Percentiles rank a stretch among this genome's conserved stretches.
Evolutionary conservation across 2,888 invertebrate genomes (phyloP).

Genomic region (Rhogogaster chlorosoma): DNA sequence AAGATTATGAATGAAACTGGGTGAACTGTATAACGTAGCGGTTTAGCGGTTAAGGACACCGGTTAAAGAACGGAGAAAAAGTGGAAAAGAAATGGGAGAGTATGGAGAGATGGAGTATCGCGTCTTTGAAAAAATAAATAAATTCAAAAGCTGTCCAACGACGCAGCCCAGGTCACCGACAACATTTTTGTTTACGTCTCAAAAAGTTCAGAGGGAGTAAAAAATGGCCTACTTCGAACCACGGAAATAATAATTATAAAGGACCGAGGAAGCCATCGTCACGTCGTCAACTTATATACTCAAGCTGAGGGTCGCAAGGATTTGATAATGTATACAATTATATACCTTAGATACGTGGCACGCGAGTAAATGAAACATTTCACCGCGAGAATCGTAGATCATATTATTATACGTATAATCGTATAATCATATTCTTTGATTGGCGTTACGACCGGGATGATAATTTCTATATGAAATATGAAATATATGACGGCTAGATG

Average conservation of each 20-base stretch:
- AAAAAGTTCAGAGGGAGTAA: background rate
- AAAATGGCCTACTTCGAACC: slow-evolving; percentile 37
- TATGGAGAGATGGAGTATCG: background rate
- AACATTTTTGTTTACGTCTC: slow-evolving; percentile 37
- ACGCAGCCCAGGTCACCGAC: slow-evolving; percentile 49
- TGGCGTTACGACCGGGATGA: background rate
- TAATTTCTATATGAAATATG: background rate
- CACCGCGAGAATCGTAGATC: background rate
- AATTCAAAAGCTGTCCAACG: slow-evolving; percentile 49
- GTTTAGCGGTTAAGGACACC: slow-evolving; percentile 20
- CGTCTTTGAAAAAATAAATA: slow-evolving; percentile 52
- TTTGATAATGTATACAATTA: slow-evolving; percentile 8
- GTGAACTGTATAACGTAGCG: background rate
- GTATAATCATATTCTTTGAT: background rate
- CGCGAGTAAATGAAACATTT: background rate
- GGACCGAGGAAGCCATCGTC: slow-evolving; percentile 22
- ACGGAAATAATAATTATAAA: slow-evolving; percentile 43
- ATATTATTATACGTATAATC: background rate
- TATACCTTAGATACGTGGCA: background rate
- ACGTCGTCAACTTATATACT: slow-evolving; percentile 1
- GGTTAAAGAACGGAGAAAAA: slow-evolving; percentile 24
- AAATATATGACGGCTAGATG: background rate
- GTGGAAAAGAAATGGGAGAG: background rate
- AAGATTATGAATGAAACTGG: slow-evolving; percentile 35
- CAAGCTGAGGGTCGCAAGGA: slow-evolving; percentile 4